Evolutionary conservation across 2,113 vertebrate genomes (phyloP).

Genomic region (Azemiops feae): DNA sequence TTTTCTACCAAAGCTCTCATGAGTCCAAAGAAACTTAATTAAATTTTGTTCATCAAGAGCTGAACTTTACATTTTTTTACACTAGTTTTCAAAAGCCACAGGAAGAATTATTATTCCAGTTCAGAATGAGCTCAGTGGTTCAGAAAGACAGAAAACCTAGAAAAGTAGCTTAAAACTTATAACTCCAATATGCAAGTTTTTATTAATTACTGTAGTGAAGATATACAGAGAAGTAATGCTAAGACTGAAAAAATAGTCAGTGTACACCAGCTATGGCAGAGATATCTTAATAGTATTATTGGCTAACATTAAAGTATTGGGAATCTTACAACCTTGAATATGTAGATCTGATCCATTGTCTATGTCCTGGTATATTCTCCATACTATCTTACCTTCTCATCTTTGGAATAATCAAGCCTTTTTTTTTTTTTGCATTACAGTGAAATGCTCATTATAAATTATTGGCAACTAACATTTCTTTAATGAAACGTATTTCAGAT

Average conservation of each 20-base stretch:
- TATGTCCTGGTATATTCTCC: not conserved
- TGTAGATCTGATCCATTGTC: not conserved
- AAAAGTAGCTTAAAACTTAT: not conserved
- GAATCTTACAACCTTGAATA: not conserved
- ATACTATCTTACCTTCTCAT: not conserved
- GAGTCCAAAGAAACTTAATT: not conserved
- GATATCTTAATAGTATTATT: not conserved
- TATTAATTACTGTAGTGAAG: not conserved
- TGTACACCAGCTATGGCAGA: not conserved
- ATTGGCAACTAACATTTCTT: not conserved
- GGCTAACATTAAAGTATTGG: not conserved
- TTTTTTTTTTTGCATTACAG: not conserved
- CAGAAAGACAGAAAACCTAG: not conserved
- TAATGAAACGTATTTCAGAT: not conserved
- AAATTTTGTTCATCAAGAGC: not conserved
- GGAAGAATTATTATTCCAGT: not conserved
- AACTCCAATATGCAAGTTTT: not conserved
- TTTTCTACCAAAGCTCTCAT: not conserved
- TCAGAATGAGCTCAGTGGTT: not conserved
- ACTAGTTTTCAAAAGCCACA: not conserved
- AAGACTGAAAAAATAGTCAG: not conserved
- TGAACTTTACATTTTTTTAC: not conserved
- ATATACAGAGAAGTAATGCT: not conserved
- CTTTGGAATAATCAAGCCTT: not conserved
- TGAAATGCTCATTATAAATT: not conserved